Evolutionary conservation across 2,113 vertebrate species (phyloP).

Genomic region (Dendropsophus ebraccatus): DNA sequence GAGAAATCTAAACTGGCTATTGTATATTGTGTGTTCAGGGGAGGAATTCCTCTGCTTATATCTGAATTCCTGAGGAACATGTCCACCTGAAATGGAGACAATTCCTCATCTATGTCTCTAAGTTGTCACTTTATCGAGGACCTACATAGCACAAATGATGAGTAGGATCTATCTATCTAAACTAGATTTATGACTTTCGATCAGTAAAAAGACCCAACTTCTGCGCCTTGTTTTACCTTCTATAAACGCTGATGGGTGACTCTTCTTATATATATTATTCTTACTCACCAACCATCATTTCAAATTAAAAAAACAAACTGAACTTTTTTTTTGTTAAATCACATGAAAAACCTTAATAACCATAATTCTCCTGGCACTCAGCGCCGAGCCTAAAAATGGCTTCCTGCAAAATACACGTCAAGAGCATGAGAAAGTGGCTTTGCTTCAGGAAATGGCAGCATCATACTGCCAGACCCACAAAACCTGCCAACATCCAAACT

Average conservation of each 20-base stretch:
- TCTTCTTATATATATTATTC: background rate
- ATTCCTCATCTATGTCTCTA: background rate
- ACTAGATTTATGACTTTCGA: too few relatives aligned
- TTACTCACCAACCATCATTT: background rate
- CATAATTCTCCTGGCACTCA: slow-evolving; percentile 16
- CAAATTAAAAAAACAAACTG: background rate
- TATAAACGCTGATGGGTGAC: background rate
- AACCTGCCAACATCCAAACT: slow-evolving; percentile 13
- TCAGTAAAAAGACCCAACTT: background rate
- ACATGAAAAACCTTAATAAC: slow-evolving; percentile 7
- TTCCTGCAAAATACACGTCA: slow-evolving; percentile 9
- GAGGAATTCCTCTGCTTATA: background rate
- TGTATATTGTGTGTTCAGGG: background rate
- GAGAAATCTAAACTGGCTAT: background rate
- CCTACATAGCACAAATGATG: background rate
- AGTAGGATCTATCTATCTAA: too few relatives aligned
- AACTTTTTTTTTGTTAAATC: background rate
- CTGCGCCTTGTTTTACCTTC: background rate
- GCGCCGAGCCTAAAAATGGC: background rate
- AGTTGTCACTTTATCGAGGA: background rate
- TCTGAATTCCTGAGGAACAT: background rate
- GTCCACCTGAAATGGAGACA: background rate
- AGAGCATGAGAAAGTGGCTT: slow-evolving; percentile 28
- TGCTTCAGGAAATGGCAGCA: slow-evolving; percentile 17
- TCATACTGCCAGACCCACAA: slow-evolving; percentile 17